phyloP scores from a whole-genome alignment of 2,797 vertebrate species.

The Acestrorhynchus altus region DNA sequence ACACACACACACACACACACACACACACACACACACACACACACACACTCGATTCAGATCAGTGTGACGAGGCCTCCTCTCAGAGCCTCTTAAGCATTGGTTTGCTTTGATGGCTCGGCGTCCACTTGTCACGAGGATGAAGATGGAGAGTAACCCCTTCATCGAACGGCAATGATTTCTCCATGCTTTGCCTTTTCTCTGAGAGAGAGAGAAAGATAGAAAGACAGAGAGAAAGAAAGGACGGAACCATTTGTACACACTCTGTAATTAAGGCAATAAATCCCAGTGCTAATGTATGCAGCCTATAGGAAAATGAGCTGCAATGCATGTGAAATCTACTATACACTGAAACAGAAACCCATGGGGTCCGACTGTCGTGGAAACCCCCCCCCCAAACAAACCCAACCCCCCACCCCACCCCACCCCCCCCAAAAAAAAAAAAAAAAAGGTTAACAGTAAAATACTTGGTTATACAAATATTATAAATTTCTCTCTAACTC shows the following conservation, averaged over 20 bases:
- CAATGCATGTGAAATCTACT: background rate
- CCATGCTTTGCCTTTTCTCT: constrained; percentile 2
- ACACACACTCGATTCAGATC: background rate
- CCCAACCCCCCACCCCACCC: too few species aligned
- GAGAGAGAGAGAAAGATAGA: background rate
- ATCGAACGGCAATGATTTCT: background rate
- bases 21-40: constrained; percentile 24
- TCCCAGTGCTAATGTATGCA: constrained; percentile 12
- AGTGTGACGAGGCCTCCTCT: constrained; percentile 28
- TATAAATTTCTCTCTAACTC: background rate
- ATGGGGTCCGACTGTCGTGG: background rate
- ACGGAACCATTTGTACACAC: constrained; percentile 14
- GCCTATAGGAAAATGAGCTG: constrained; percentile 1
- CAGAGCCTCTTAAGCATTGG: constrained; percentile 19
- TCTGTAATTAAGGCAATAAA: constrained; percentile 5
- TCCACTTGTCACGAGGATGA: constrained; percentile 40
- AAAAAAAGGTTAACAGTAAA: background rate
- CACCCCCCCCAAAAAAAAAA: too few species aligned
- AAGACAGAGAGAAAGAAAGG: background rate
- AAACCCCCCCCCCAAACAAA: too few species aligned
- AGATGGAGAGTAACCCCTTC: background rate
- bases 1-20: too few species aligned
- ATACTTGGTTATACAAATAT: constrained; percentile 24
- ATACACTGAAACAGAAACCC: background rate
- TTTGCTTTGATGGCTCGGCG: constrained; percentile 17